phyloP scores from a whole-genome alignment of 1,140 invertebrate species.

The Branchinecta lindahli region DNA sequence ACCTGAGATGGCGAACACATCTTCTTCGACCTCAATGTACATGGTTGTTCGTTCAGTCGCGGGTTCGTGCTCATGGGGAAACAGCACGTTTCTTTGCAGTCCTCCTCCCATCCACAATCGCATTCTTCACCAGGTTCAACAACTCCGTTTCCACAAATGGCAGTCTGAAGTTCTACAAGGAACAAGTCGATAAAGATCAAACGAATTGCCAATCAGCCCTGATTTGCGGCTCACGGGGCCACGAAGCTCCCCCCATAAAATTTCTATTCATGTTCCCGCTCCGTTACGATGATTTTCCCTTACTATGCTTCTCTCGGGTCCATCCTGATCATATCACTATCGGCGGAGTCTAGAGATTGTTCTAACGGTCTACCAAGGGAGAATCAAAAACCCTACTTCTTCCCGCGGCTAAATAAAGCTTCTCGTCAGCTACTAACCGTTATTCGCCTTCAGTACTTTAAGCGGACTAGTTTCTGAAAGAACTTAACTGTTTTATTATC shows the following conservation, averaged over 20 bases:
- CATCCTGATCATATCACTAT: too few relatives aligned
- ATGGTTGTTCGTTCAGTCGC: slow-evolving; percentile 55
- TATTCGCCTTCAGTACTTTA: too few relatives aligned
- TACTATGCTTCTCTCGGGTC: too few relatives aligned
- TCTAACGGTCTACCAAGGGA: too few relatives aligned
- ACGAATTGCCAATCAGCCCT: background rate
- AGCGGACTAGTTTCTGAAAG: too few relatives aligned
- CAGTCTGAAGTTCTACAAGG: slow-evolving; percentile 58
- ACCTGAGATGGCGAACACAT: slow-evolving; percentile 68
- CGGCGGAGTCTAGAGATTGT: too few relatives aligned
- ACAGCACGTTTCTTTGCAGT: slow-evolving; percentile 85
- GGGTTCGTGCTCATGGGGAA: slow-evolving; percentile 69
- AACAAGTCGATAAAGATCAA: slow-evolving; percentile 13
- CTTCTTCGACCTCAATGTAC: slow-evolving; percentile 57
- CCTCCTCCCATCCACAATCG: slow-evolving; percentile 94
- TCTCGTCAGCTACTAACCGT: too few relatives aligned
- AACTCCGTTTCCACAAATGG: slow-evolving; percentile 91
- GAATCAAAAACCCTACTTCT: too few relatives aligned
- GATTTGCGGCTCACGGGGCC: slow-evolving; percentile 14
- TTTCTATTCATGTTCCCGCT: slow-evolving; percentile 20
- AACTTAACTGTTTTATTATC: too few relatives aligned
- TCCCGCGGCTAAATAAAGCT: too few relatives aligned
- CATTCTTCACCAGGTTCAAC: slow-evolving; percentile 91
- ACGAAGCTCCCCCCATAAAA: background rate
- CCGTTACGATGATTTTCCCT: too few relatives aligned